Conservation (phyloP, 1,140 invertebrate species). For the Eupeodes corollae region DNA sequence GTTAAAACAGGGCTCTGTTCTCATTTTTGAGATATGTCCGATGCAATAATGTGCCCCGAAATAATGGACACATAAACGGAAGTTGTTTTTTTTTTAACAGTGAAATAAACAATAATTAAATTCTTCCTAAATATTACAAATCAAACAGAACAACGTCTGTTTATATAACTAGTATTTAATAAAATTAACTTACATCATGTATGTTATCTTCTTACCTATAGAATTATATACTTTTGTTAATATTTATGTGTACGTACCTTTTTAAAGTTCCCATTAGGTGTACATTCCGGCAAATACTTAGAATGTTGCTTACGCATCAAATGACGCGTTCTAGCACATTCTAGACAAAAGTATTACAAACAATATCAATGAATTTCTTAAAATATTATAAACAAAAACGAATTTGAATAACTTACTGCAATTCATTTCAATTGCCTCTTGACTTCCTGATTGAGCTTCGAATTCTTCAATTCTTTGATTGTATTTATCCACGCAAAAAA, state of each 20-base stretch:
- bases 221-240: too few species aligned
- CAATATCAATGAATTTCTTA: too few species aligned
- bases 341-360: conserved; percentile 25
- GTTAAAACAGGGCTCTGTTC: too few species aligned
- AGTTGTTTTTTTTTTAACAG: too few species aligned
- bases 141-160: too few species aligned
- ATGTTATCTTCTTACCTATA: not conserved
- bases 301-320: conserved; percentile 29
- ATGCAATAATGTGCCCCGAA: too few species aligned
- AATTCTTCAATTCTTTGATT: conserved; percentile 39
- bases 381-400: not conserved
- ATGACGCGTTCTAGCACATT: conserved; percentile 43
- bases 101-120: too few species aligned
- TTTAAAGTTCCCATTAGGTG: conserved; percentile 47
- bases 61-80: too few species aligned
- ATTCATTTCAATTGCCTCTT: conserved; percentile 39
- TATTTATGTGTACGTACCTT: not conserved
- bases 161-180: too few species aligned
- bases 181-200: too few species aligned
- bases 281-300: conserved; percentile 42
- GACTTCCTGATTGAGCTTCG: conserved; percentile 21
- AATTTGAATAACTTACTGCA: conserved; percentile 41
- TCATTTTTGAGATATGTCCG: too few species aligned
- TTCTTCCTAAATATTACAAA: too few species aligned
- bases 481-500: conserved; percentile 43